Conservation (phyloP, 2,888 invertebrate genomes). For the Harpalus rubripes region DNA sequence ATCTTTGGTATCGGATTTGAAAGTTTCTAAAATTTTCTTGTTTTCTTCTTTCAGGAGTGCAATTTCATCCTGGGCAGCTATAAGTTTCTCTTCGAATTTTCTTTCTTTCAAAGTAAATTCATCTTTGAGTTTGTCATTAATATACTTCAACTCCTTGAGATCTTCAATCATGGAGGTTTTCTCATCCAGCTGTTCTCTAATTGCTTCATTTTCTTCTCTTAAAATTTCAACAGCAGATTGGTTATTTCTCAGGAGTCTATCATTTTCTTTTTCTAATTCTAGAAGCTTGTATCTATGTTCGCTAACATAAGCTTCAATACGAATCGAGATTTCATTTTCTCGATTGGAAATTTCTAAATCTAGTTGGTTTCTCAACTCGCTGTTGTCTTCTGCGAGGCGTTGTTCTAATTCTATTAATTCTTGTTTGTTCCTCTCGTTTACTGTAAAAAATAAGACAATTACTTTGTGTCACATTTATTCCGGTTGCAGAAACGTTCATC, state of each 20-base stretch:
- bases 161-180: slow-evolving; percentile 73
- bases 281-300: slow-evolving; percentile 64
- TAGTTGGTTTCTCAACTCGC: slow-evolving; percentile 70
- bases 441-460: slow-evolving; percentile 72
- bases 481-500: too few species aligned
- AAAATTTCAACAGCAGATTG: slow-evolving; percentile 75
- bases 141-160: slow-evolving; percentile 70
- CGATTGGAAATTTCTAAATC: slow-evolving; percentile 63
- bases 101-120: slow-evolving; percentile 74
- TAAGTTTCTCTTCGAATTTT: slow-evolving; percentile 72
- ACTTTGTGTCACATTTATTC: too few species aligned
- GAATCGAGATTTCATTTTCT: slow-evolving; percentile 63
- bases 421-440: slow-evolving; percentile 72
- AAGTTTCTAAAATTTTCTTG: slow-evolving; percentile 72
- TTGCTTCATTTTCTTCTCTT: slow-evolving; percentile 76
- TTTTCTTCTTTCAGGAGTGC: slow-evolving; percentile 74
- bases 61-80: slow-evolving; percentile 72
- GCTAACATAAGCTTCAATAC: slow-evolving; percentile 62
- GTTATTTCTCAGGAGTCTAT: slow-evolving; percentile 75
- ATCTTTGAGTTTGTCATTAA: slow-evolving; percentile 73
- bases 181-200: slow-evolving; percentile 75
- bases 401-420: slow-evolving; percentile 74
- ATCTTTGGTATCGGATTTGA: slow-evolving; percentile 74
- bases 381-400: slow-evolving; percentile 72
- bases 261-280: slow-evolving; percentile 73